Base-by-base conservation (phyloP, 2,113 vertebrate species). In the Pagrus major region DNA sequence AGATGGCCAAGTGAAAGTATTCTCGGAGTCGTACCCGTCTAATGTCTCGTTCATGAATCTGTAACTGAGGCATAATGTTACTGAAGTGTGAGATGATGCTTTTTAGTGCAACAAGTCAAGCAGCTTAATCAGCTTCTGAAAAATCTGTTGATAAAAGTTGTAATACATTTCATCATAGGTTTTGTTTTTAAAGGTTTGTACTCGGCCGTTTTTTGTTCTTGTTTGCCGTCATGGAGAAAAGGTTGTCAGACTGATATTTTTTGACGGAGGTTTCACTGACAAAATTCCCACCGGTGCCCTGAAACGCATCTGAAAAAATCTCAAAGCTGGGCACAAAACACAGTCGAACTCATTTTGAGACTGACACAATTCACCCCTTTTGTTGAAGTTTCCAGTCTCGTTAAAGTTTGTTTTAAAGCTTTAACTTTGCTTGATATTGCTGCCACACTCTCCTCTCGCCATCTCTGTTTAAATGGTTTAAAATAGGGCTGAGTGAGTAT, bases 81-180 rank as follows among this genome's bases (percentile, higher is more conserved):
- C 54, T 56, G 54, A 31, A 9, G 15, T 18, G 54, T 27, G 9
- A 14, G 29, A 58, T 20, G 55, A 6, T 56, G 16, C 7, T 31
- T 56, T 9, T 31, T 18, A 56, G 14, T 56, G 23, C 14, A 54
- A 56, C 54, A 63, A 47, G 10, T 73, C 21, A 60, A 69, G 21
- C 15, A 14, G 25, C 23, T 69, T 33, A 31, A 70, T 69, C 25
- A 25, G 23, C 23, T 25, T 25, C n/a, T 25, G 27, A 37, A 37
- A 7, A n/a, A 59, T 68, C 68, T 60, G 75, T 20, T 29, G 31
- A 68, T 68, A 29, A 27, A 46, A 37, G 15, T 23, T 74, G n/a
- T 11, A 41, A 3, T 51, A 20, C 21, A 49, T 72, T 27, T 71
- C 31, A 72, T 72, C n/a, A 37, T 20, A 27, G 14, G 2, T 37